Evolutionary conservation across 2,113 vertebrate species (phyloP).

Genomic region (Archocentrus centrarchus): DNA sequence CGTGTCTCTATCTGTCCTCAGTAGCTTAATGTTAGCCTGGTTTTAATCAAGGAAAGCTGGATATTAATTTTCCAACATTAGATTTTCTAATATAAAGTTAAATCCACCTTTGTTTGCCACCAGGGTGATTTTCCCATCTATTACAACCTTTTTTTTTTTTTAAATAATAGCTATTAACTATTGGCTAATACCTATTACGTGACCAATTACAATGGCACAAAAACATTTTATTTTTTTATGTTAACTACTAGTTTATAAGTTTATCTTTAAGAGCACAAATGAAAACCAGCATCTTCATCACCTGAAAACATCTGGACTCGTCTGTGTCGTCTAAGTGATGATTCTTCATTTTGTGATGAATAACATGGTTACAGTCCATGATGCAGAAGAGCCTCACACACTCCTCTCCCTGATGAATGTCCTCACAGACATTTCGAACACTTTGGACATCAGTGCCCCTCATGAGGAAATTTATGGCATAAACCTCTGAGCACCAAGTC

Average conservation of each 20-base stretch:
- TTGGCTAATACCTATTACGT: neutral
- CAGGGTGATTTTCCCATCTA: no score
- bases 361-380: rapidly evolving
- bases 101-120: no score
- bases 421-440: neutral
- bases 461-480: no score
- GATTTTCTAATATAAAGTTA: no score
- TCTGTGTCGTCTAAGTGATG: neutral
- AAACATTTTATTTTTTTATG: neutral
- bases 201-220: neutral
- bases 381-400: neutral
- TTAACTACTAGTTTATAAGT: neutral
- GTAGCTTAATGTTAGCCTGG: no score
- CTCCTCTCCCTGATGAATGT: neutral
- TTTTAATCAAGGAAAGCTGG: no score
- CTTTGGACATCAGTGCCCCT: neutral
- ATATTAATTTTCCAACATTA: no score
- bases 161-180: no score
- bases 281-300: neutral
- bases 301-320: no score
- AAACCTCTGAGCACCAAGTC: no score
- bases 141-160: no score
- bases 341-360: neutral
- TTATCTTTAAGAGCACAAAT: neutral
- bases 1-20: no score